phyloP scores from a whole-genome alignment of 2,113 vertebrate species.

The Ciconia maguari region DNA sequence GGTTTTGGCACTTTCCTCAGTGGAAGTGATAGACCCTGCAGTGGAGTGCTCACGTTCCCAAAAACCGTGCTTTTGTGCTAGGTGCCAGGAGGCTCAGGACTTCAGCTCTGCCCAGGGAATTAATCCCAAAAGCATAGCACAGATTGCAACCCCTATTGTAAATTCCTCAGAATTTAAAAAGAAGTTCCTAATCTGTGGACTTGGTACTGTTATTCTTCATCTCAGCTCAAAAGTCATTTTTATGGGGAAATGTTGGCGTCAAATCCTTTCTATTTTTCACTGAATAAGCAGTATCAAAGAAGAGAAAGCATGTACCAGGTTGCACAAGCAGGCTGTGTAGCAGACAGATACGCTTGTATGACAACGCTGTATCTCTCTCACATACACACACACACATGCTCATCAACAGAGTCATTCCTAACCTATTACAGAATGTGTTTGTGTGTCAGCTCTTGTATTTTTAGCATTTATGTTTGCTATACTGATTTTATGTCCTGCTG shows the following conservation, averaged over 20 bases:
- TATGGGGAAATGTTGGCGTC: not conserved
- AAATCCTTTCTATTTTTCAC: not conserved
- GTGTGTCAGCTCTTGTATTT: slow-evolving; percentile 26
- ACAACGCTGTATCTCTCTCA: not conserved
- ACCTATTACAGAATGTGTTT: slow-evolving; percentile 40
- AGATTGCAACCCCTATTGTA: not conserved
- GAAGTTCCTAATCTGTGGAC: not conserved
- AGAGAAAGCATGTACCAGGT: not conserved
- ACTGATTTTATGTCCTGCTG: not conserved
- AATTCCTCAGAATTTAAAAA: not conserved
- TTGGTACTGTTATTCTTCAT: not conserved
- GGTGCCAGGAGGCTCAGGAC: not conserved
- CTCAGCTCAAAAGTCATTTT: not conserved
- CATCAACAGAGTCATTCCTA: not conserved
- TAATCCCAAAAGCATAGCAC: not conserved
- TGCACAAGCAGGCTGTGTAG: not conserved
- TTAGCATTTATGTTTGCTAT: not conserved
- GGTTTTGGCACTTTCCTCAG: not conserved
- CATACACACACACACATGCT: not conserved
- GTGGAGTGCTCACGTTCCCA: not conserved
- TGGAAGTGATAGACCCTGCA: not conserved
- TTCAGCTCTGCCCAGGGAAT: not conserved
- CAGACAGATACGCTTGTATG: accelerated
- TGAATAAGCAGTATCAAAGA: not conserved
- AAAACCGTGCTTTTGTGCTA: not conserved